phyloP scores from a whole-genome alignment of 2,797 vertebrate genomes.

The Bradypodion pumilum region DNA sequence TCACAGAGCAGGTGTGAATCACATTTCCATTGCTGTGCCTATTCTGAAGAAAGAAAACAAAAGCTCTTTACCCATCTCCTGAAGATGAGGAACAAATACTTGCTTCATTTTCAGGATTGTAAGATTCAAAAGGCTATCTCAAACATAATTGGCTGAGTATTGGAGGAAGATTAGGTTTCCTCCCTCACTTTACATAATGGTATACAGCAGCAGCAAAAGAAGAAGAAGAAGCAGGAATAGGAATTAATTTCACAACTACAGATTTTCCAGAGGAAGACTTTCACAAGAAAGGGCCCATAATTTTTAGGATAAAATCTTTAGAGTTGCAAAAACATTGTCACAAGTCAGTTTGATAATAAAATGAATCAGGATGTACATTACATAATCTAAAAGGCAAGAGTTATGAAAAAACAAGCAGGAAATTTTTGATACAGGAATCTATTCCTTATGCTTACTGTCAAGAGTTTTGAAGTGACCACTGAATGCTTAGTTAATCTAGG shows the following conservation, averaged over 20 bases:
- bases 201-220: not conserved
- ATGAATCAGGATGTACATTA: too few relatives aligned
- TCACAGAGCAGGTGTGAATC: too few relatives aligned
- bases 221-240: not conserved
- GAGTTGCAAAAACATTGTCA: not conserved
- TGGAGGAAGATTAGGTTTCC: not conserved
- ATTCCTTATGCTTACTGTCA: too few relatives aligned
- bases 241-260: not conserved
- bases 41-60: too few relatives aligned
- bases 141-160: not conserved
- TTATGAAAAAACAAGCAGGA: not conserved
- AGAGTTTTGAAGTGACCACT: too few relatives aligned
- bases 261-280: not conserved
- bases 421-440: too few relatives aligned
- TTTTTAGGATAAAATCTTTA: not conserved
- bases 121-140: not conserved
- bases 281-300: not conserved
- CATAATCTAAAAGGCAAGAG: not conserved
- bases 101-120: not conserved
- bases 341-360: not conserved
- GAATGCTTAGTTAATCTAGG: too few relatives aligned
- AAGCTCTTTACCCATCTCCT: not conserved
- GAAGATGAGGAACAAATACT: not conserved
- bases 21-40: too few relatives aligned
- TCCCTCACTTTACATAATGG: not conserved